These are phyloP conservation scores for Styela clava DNA, from an alignment of 23 tunicate genomes.

Conservation along the genomic window DNA sequence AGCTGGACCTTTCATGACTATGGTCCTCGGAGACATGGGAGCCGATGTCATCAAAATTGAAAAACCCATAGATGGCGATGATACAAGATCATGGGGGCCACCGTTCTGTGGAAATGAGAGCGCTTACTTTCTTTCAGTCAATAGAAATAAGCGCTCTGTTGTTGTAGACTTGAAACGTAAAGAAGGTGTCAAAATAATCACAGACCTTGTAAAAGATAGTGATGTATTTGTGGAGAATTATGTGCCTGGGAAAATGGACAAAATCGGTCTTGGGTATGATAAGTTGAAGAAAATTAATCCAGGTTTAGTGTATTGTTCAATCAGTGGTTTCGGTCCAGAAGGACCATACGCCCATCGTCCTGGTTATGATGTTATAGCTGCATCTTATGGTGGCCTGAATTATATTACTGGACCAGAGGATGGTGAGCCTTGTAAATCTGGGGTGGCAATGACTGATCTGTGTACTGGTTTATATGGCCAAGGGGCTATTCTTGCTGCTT, in stretches of 20 bases:
- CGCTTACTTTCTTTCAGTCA: slow-evolving; percentile 79
- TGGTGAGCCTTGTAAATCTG: slow-evolving; percentile 94
- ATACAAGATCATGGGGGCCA: slow-evolving; percentile 95
- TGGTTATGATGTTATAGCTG: slow-evolving; percentile 98
- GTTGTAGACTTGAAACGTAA: slow-evolving; percentile 65
- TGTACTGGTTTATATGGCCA: slow-evolving; percentile 84
- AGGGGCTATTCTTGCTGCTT: slow-evolving; percentile 91
- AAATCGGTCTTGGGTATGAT: slow-evolving; percentile 75
- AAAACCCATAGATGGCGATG: slow-evolving; percentile 83
- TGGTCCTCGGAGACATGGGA: slow-evolving; percentile 93
- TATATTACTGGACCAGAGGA: slow-evolving; percentile 89
- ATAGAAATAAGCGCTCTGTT: slow-evolving; percentile 89
- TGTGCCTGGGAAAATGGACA: slow-evolving; percentile 86
- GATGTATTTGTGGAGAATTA: slow-evolving; percentile 87
- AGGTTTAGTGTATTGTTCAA: slow-evolving; percentile 68
- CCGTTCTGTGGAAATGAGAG: slow-evolving; percentile 78
- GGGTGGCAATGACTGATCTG: slow-evolving; percentile 97
- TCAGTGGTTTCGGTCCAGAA: slow-evolving; percentile 83
- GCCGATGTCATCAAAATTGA: slow-evolving; percentile 96
- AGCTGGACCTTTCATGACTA: slow-evolving; percentile 90
- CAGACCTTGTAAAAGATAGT: slow-evolving; percentile 49
- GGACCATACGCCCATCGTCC: slow-evolving; percentile 80
- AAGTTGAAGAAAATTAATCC: slow-evolving; percentile 53
- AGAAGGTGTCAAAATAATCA: slow-evolving; percentile 55
- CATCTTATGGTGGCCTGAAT: slow-evolving; percentile 87